A percentile compares a stretch with the other conserved stretches of the same genome.
Evolutionary conservation across 1,140 invertebrate species (phyloP).

Genomic region (Dysdera silvatica): DNA sequence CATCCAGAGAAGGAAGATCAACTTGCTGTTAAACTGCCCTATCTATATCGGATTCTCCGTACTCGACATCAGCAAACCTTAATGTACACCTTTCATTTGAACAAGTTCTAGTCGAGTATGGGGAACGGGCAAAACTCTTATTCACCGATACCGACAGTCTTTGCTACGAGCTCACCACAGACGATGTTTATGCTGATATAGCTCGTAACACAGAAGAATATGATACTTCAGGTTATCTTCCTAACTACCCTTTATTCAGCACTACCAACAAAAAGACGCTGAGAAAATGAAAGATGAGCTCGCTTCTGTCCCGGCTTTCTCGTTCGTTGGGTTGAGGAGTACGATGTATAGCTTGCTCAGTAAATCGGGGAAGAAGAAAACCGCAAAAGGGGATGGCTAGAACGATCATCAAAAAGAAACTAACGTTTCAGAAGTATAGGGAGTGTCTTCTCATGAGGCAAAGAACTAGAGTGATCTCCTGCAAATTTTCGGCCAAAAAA

Average conservation of each 20-base stretch:
- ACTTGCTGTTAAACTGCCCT: constrained; percentile 34
- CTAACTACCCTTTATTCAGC: too few relatives aligned
- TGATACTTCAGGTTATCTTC: constrained; percentile 30
- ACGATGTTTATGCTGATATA: constrained; percentile 31
- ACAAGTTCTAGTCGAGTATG: constrained; percentile 35
- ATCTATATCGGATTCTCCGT: constrained; percentile 36
- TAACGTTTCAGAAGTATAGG: constrained; percentile 32
- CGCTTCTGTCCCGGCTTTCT: constrained; percentile 39
- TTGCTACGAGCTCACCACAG: constrained; percentile 25
- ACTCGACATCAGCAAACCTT: constrained; percentile 35
- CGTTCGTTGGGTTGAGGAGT: constrained; percentile 43
- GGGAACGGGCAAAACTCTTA: constrained; percentile 25
- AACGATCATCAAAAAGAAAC: constrained; percentile 26
- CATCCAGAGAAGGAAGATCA: constrained; percentile 30
- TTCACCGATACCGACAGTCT: constrained; percentile 30
- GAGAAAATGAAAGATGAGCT: constrained; percentile 50
- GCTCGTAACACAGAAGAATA: constrained; percentile 23
- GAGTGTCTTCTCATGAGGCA: constrained; percentile 29
- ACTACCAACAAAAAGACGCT: constrained; percentile 47
- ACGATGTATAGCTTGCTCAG: constrained; percentile 46
- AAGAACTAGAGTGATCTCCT: constrained; percentile 8
- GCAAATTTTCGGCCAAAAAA: too few relatives aligned
- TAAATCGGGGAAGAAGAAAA: constrained; percentile 34
- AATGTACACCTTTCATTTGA: constrained; percentile 39
- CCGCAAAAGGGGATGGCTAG: constrained; percentile 33